Evolutionary conservation across 2,113 vertebrate species (phyloP).

Genomic region (Pipra filicauda): DNA sequence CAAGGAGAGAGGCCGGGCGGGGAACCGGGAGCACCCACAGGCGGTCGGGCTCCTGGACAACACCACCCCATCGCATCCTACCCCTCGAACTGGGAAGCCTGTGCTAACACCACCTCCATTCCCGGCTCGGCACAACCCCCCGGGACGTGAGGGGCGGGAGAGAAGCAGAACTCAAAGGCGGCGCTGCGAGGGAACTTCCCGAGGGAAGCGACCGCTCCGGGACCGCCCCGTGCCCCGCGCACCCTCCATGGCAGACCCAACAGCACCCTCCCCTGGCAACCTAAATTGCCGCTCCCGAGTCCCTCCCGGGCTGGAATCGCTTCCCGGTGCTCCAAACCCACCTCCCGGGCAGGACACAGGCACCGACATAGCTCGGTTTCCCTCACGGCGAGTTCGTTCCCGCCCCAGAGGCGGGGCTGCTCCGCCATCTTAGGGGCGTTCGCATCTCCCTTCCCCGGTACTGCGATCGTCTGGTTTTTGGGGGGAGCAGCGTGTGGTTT

Average conservation of each 20-base stretch:
- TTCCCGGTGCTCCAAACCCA: fast-evolving
- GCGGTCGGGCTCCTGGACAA: too few relatives aligned
- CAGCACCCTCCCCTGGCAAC: not conserved
- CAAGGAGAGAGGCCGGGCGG: not conserved
- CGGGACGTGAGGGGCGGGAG: fast-evolving
- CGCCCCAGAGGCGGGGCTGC: not conserved
- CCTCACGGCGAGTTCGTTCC: fast-evolving
- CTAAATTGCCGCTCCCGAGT: too few relatives aligned
- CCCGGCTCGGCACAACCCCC: not conserved
- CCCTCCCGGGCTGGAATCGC: not conserved
- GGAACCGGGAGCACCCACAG: not conserved
- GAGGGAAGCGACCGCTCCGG: fast-evolving
- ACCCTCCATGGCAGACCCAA: fast-evolving
- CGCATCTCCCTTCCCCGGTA: fast-evolving
- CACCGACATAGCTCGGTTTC: fast-evolving
- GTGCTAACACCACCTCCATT: too few relatives aligned
- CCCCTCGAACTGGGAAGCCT: too few relatives aligned
- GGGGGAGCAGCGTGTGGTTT: fast-evolving
- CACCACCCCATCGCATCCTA: not conserved
- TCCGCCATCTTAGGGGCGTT: not conserved
- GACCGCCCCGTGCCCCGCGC: fast-evolving
- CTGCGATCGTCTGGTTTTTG: fast-evolving
- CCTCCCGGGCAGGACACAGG: fast-evolving
- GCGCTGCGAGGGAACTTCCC: not conserved
- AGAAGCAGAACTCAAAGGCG: fast-evolving